Base-by-base conservation (phyloP, 2,888 invertebrate genomes). In the Trichacis sp. region DNA sequence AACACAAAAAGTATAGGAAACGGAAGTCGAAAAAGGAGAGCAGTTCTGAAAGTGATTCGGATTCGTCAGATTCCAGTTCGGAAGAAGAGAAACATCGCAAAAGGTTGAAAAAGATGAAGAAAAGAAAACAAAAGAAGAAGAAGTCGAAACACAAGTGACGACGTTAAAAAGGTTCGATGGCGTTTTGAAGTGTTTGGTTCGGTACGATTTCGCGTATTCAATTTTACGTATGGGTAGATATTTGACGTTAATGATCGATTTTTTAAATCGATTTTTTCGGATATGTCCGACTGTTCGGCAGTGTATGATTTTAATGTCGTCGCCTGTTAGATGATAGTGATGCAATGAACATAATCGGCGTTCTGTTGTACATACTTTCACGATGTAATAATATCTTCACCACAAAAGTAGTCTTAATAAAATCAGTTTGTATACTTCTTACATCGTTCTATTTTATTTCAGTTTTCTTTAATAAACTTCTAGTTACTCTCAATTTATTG, bases 61-160 rank as follows among this genome's bases (percentile, higher is more conserved):
- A 90, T 0, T 90, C 88, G n/a, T 88, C 90, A 0, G 84, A 85
- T 50, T 87, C 88, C 0, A 90, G 89, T 74, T 89, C 89, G 2
- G 91, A 89, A 59, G 89, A 89, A 58, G 89, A 88, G 71, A 88
- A 89, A 76, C 88, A 90, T 71, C 90, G 90, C 79, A 89, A 89
- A 80, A 90, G 90, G 78, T 89, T 88, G 69, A 89, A 90, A 74
- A 90, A 89, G 81, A 91, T 89, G 85, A 91, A 89, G 75, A 90
- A 89, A 74, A 88, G 89, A 19, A 87, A 87, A 73, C 91, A 91
- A 79, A 92, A 92, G 81, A 92, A 90, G 85, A 92, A 91, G 82
- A 92, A 92, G 83, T 87, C 89, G 1, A 89, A 89, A 73, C 87
- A 88, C 72, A 87, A 87, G 12, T 36, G 4, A 6, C 9, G 29